A percentile compares a stretch with the other conserved stretches of the same genome.
These are phyloP conservation scores for Herminia tarsipennalis DNA, from an alignment of 2,888 invertebrate genomes.

Conservation along the genomic window DNA sequence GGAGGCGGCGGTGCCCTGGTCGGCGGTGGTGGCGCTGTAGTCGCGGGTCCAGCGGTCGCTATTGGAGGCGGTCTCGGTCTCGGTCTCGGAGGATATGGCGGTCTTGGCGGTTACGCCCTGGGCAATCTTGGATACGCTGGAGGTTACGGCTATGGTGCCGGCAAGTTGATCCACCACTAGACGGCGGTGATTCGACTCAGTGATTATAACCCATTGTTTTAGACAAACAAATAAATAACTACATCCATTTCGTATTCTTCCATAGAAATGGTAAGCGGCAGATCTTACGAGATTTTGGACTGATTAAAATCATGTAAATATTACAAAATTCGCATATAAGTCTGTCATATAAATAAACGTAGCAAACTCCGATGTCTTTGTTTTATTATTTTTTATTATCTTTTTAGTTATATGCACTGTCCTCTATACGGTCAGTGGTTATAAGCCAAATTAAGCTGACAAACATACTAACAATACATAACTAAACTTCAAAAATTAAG, in stretches of 20 bases:
- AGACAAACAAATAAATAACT: constrained; percentile 62
- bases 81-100: constrained; percentile 31
- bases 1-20: constrained; percentile 48
- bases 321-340: constrained; percentile 51
- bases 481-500: no score
- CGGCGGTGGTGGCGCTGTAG: constrained; percentile 29
- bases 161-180: constrained; percentile 33
- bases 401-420: neutral
- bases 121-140: constrained; percentile 29
- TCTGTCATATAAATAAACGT: constrained; percentile 58
- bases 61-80: constrained; percentile 34
- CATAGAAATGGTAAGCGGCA: constrained; percentile 77
- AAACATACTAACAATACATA: no score
- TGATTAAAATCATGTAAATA: constrained; percentile 57
- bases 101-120: constrained; percentile 22
- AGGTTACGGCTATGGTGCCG: constrained; percentile 23
- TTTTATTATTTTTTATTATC: constrained; percentile 13
- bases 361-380: constrained; percentile 43
- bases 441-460: no score
- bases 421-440: no score
- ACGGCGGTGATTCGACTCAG: constrained; percentile 30
- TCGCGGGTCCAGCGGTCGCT: constrained; percentile 38
- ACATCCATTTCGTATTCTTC: constrained; percentile 70
- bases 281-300: constrained; percentile 60
- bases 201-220: constrained; percentile 48